phyloP scores from a whole-genome alignment of 2,113 vertebrate genomes.

The Lethenteron camtschaticum region DNA sequence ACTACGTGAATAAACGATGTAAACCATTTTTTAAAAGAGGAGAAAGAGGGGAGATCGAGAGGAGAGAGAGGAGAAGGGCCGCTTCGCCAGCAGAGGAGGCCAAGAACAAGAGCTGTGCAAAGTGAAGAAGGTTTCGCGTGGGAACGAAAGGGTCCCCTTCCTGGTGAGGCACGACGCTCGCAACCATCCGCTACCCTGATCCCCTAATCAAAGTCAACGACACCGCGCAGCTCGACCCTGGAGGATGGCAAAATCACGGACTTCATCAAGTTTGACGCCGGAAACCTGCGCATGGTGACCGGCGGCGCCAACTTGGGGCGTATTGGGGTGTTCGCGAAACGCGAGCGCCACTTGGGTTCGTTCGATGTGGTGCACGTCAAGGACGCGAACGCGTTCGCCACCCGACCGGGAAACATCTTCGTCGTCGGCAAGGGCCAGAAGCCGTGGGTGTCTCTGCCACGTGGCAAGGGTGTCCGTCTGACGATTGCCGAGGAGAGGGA shows the following conservation, averaged over 20 bases:
- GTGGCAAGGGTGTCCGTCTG: constrained; percentile 85
- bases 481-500: constrained; percentile 95
- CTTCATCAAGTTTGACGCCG: constrained; percentile 95
- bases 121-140: constrained; percentile 62
- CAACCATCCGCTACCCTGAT: constrained; percentile 91
- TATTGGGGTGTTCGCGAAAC: constrained; percentile 82
- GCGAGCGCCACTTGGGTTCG: constrained; percentile 83
- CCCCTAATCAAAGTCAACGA: constrained; percentile 93
- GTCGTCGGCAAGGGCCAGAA: constrained; percentile 94
- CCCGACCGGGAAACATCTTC: constrained; percentile 87
- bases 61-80: constrained; percentile 50
- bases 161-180: constrained; percentile 82
- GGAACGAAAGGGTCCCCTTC: constrained; percentile 87
- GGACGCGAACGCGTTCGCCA: constrained; percentile 75
- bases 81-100: constrained; percentile 74
- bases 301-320: constrained; percentile 92
- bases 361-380: constrained; percentile 95
- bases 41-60: no score
- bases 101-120: constrained; percentile 98
- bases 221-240: constrained; percentile 74
- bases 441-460: constrained; percentile 79
- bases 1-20: no score
- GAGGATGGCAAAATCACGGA: constrained; percentile 90
- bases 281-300: constrained; percentile 89
- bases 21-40: no score